A percentile compares a stretch with the other conserved stretches of the same genome.
phyloP scores from a whole-genome alignment of 2,888 invertebrate species.

The Lasioglossum lativentre region DNA sequence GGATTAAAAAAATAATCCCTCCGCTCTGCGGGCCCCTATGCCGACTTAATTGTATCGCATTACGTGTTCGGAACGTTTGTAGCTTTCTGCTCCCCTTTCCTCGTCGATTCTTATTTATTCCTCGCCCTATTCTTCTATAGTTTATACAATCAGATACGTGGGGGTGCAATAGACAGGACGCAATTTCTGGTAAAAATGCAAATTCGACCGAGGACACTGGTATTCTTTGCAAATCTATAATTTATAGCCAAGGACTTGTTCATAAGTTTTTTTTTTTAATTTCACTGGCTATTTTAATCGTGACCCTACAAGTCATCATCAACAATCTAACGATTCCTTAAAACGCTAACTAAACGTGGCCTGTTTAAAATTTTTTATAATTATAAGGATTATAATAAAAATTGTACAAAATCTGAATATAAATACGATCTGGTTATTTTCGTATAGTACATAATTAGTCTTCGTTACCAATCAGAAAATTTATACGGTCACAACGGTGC shows the following conservation, averaged over 20 bases:
- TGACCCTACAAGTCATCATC: too few relatives aligned
- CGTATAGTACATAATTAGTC: neutral
- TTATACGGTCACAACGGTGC: neutral
- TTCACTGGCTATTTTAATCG: too few relatives aligned
- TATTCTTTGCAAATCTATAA: neutral
- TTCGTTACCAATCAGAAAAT: neutral
- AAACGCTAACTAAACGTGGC: too few relatives aligned
- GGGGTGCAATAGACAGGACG: neutral
- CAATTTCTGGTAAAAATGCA: too few relatives aligned
- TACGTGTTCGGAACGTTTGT: constrained; percentile 54
- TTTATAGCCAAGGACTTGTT: neutral
- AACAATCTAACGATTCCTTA: too few relatives aligned
- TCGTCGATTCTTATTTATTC: neutral
- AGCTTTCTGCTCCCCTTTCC: neutral
- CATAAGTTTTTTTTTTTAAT: neutral
- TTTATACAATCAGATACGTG: neutral
- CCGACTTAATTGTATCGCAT: constrained; percentile 79
- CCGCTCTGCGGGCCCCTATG: constrained; percentile 64
- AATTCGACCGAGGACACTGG: too few relatives aligned
- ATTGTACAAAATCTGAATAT: too few relatives aligned
- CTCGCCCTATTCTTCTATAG: neutral
- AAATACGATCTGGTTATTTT: too few relatives aligned
- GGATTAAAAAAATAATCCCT: constrained; percentile 72
- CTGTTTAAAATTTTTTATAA: too few relatives aligned
- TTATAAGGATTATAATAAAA: too few relatives aligned